Percentiles rank a stretch among this genome's conserved stretches.
Evolutionary conservation across 2,888 invertebrate genomes (phyloP).

Genomic region (Platycheirus rosarum): DNA sequence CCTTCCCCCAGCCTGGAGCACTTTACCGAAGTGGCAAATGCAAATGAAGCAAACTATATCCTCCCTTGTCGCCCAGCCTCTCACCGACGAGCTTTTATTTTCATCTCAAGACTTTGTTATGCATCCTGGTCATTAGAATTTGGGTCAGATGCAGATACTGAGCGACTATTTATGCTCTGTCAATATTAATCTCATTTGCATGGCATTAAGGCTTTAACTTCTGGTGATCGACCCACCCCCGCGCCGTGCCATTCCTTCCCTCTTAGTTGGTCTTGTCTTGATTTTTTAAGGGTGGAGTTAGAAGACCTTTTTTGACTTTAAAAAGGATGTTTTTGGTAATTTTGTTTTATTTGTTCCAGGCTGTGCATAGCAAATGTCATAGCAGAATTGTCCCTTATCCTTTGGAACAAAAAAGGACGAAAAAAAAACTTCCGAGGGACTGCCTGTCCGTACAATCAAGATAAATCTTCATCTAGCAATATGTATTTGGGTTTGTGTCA

Average conservation of each 20-base stretch:
- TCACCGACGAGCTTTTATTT: background rate
- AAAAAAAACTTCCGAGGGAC: constrained; percentile 16
- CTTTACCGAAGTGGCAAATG: constrained; percentile 52
- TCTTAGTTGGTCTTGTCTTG: too few relatives aligned
- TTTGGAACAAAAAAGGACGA: background rate
- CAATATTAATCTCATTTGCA: constrained; percentile 68
- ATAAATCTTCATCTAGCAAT: constrained; percentile 63
- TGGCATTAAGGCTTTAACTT: constrained; percentile 55
- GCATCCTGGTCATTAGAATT: constrained; percentile 37
- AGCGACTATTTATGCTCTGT: constrained; percentile 29
- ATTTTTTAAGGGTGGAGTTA: too few relatives aligned
- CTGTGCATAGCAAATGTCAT: background rate
- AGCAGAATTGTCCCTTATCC: background rate
- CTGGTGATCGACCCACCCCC: constrained; percentile 45
- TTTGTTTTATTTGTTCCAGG: background rate
- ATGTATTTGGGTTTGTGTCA: constrained; percentile 30
- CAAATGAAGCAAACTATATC: constrained; percentile 28
- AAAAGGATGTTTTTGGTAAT: background rate
- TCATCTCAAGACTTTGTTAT: constrained; percentile 44
- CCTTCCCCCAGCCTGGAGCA: constrained; percentile 11
- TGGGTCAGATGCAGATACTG: constrained; percentile 43
- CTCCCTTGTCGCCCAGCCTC: background rate
- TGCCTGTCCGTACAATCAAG: constrained; percentile 10
- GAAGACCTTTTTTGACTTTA: background rate
- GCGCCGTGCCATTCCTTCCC: too few relatives aligned